Conservation (phyloP, 37 sponge, comb jelly and placozoan genomes). For the Bolinopsis microptera region DNA sequence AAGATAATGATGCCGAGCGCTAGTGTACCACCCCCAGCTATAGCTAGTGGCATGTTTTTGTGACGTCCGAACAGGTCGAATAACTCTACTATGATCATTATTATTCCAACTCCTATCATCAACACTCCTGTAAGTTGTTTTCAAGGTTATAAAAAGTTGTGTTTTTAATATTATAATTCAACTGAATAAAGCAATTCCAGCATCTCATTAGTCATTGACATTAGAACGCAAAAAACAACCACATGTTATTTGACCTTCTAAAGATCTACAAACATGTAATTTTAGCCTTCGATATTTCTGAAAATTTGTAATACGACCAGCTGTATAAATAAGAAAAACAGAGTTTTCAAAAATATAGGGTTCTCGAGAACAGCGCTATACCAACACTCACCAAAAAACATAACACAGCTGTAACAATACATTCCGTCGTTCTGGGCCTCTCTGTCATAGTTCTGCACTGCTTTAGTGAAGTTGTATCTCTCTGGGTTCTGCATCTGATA, state of each 20-base stretch:
- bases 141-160: no score
- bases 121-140: neutral
- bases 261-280: no score
- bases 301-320: no score
- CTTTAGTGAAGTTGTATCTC: slow-evolving; percentile 27
- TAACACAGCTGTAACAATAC: slow-evolving; percentile 53
- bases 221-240: no score
- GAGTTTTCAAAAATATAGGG: no score
- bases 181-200: no score
- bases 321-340: no score
- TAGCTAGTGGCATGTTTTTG: neutral
- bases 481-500: neutral
- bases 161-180: neutral
- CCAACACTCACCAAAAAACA: slow-evolving; percentile 47
- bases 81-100: neutral
- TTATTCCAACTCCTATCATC: slow-evolving; percentile 26
- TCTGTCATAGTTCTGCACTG: neutral
- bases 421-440: neutral
- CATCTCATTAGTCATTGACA: no score
- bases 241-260: no score
- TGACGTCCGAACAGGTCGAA: neutral
- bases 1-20: neutral
- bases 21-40: neutral
- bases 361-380: no score
- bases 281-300: no score